Evolutionary conservation across 1,140 invertebrate genomes (phyloP), one percentile per base, ranked within the genome.

Genomic region (Ruditapes philippinarum): DNA sequence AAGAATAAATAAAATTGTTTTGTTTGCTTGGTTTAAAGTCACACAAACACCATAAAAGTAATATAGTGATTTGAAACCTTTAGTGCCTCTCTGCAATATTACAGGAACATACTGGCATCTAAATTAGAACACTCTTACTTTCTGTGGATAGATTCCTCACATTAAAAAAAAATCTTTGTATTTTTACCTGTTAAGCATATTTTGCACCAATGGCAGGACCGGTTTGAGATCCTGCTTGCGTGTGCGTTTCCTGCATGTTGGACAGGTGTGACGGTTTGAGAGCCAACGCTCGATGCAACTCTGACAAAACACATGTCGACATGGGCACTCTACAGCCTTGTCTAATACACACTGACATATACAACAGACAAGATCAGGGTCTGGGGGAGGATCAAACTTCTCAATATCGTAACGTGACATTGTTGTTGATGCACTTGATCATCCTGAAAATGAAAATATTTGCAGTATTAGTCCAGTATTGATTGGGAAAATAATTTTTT

Each of bases 241-340:
- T 36, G 92, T 57, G 0, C 79, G 25, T 14, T 80, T 90, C 3
- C 94, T 91, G 76, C 94, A 95, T 22, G 92, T 91, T 76, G 94
- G 94, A 89, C 94, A 95, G 36, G 90, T 94, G n/a, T 70, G 68
- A 65, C 91, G 82, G 28, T 89, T 91, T 0, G 68, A 73, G 0
- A 95, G 89, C 92, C 94, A 94, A 0, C 88, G 91, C 68, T 91
- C 89, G 40, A 95, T 95, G 73, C 94, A 95, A 9, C 89, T 62
- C 45, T 91, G 91, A 90, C 94, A 95, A 84, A 94, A 95, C 0
- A 95, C 94, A 91, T 95, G 94, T 11, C 93, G 91, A 90, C 94
- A 95, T 22, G 91, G 92, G 62, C 93, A 92, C 73, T 94, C 93
- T 65, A 92, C 88, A 17, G 94, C 92, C 25, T 91, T 83, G 51